Percentiles rank a stretch among this genome's conserved stretches.
Conservation (phyloP, 2,113 vertebrate genomes). For the Trinectes maculatus region DNA sequence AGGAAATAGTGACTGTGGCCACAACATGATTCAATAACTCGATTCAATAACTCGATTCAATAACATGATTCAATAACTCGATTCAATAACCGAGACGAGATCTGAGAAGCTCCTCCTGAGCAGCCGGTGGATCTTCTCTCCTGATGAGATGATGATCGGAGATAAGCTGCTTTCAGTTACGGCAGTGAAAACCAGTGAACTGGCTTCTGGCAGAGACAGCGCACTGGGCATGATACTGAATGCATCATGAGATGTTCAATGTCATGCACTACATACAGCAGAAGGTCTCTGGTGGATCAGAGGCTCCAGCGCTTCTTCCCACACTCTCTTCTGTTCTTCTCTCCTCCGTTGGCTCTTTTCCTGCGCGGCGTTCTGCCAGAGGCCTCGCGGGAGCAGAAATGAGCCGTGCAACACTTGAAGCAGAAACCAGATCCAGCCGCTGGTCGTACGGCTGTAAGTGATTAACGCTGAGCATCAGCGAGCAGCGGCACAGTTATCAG, state of each 20-base stretch:
- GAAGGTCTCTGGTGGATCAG: conserved; percentile 12
- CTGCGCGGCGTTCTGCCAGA: conserved; percentile 37
- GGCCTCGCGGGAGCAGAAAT: conserved; percentile 51
- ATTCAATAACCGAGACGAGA: too few relatives aligned
- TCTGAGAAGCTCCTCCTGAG: too few relatives aligned
- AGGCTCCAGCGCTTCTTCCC: conserved; percentile 49
- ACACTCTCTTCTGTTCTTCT: conserved; percentile 25
- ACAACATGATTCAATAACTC: too few relatives aligned
- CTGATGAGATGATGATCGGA: too few relatives aligned
- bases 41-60: too few relatives aligned
- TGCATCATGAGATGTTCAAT: conserved; percentile 33
- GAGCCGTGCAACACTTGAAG: conserved; percentile 31
- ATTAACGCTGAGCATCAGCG: conserved; percentile 44
- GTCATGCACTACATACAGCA: conserved; percentile 5
- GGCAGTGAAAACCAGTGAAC: too few relatives aligned
- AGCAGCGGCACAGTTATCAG: conserved; percentile 44
- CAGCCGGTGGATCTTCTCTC: too few relatives aligned
- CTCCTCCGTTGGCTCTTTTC: conserved; percentile 30
- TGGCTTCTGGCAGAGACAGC: too few relatives aligned
- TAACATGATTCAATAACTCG: too few relatives aligned
- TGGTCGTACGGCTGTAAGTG: conserved; percentile 53
- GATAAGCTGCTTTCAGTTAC: too few relatives aligned
- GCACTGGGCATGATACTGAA: conserved; percentile 36
- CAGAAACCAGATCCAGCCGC: conserved; percentile 29
- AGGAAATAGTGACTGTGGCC: too few relatives aligned